A percentile compares a stretch with the other conserved stretches of the same genome.
Evolutionary conservation across 2,113 vertebrate species (phyloP).

Genomic region (Thoracochromis brauschi): DNA sequence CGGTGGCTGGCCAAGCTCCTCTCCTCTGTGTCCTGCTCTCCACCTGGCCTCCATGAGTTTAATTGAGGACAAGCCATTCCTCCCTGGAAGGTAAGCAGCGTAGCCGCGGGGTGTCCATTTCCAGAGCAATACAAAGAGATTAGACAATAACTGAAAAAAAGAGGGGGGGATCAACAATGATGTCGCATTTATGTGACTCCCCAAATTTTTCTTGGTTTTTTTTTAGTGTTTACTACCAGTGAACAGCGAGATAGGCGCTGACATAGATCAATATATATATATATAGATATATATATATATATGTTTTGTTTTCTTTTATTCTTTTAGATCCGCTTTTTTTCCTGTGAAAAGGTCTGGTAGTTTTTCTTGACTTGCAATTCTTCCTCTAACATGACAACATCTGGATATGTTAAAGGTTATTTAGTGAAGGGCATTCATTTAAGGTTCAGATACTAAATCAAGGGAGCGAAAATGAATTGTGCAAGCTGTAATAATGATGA

Average conservation of each 20-base stretch:
- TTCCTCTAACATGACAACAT: background rate
- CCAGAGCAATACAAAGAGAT: background rate
- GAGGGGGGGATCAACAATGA: background rate
- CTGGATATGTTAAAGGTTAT: background rate
- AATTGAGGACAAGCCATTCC: conserved; percentile 38
- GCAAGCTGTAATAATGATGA: background rate
- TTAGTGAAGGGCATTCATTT: background rate
- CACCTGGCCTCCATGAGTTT: conserved; percentile 63
- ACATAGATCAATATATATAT: background rate
- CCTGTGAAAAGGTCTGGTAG: background rate
- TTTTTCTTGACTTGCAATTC: background rate
- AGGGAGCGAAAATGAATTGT: background rate
- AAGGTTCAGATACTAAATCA: background rate
- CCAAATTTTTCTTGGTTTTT: background rate
- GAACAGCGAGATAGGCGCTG: background rate
- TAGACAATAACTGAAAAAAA: background rate
- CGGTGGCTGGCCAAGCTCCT: conserved; percentile 19
- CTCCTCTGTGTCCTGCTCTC: conserved; percentile 23
- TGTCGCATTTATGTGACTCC: background rate
- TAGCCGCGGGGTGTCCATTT: background rate
- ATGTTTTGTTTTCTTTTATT: background rate
- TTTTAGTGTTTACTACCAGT: background rate
- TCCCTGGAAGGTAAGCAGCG: conserved; percentile 60
- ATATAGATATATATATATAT: too few relatives aligned
- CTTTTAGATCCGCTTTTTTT: background rate